Base-by-base conservation (phyloP, 2,797 vertebrate genomes). In the Hemibagrus guttatus region DNA sequence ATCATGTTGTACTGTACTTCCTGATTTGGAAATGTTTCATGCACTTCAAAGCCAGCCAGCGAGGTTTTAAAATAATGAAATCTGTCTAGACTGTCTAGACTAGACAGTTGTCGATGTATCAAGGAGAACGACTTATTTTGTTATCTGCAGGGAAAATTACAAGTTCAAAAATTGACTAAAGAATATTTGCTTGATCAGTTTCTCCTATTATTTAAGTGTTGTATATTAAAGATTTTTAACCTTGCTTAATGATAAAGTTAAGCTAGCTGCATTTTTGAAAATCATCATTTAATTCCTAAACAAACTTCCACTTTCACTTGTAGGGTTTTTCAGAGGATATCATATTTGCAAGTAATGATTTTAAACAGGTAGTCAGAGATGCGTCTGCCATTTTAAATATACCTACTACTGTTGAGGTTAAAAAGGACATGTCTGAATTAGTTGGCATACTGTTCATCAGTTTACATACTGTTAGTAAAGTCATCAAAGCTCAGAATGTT, bases 1-100 rank as follows among this genome's bases (percentile, higher is more conserved):
- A 28, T 81, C 80, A 66, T n/a, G 17, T 56, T 59, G 42, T 56
- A 78, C 46, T 54, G 11, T 56, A 85, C 76, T 84, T 89, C 87
- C 88, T 88, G 28, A 46, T 87, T 85, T 69, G 81, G 61, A 78
- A 84, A 85, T 87, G n/a, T 86, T 75, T 84, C 68, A 56, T 66
- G 54, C 75, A 56, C 49, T 64, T 74, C 1, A 86, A 83, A 61
- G 63, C 56, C 63, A 5, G 28, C 64, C 63, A 5, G 28, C 64
- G 7, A 72, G 59, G 19, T 19, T 86, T 82, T 59, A 42, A 72
- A 82, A 56, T 61, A 72, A 14, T 58, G 46, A 31, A n/a, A 75
- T 84, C 56, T 42, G 46, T 78, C 74, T 42, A 84, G 68, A 84
- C 46, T 28, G 11, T 17, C 35, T 8, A 66, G n/a, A 80, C 31